A percentile compares a stretch with the other conserved stretches of the same genome.
Evolutionary conservation across 2,888 invertebrate genomes (phyloP).

Genomic region (Nesidiocoris tenuis): DNA sequence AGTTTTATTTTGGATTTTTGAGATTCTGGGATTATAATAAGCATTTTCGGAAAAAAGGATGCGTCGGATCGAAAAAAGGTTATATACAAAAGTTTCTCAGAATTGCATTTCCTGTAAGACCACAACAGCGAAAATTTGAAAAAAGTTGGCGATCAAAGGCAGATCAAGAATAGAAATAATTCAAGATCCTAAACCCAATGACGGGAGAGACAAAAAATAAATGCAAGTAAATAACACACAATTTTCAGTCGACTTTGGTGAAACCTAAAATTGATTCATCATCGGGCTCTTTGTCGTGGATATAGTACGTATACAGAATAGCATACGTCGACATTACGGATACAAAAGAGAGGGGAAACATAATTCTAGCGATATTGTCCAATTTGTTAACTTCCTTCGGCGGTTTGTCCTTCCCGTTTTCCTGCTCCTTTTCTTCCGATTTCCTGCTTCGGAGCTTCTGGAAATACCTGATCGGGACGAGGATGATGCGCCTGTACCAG

Average conservation of each 20-base stretch:
- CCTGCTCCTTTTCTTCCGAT: background rate
- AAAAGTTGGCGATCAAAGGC: too few species aligned
- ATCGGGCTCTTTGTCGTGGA: slow-evolving; percentile 50
- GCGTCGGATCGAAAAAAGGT: too few species aligned
- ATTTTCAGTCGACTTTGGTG: slow-evolving; percentile 28
- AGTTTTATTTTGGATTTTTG: too few species aligned
- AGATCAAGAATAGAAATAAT: too few species aligned
- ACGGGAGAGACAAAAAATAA: too few species aligned
- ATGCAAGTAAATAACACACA: too few species aligned
- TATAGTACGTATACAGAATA: slow-evolving; percentile 53
- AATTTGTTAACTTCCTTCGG: slow-evolving; percentile 55
- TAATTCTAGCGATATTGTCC: slow-evolving; percentile 60
- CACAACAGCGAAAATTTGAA: too few species aligned
- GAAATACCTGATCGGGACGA: slow-evolving; percentile 46
- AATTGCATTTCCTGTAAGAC: too few species aligned
- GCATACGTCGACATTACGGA: slow-evolving; percentile 59
- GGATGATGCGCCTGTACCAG: slow-evolving; percentile 32
- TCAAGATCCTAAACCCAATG: too few species aligned
- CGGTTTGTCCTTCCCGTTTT: slow-evolving; percentile 48
- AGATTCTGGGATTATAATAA: too few species aligned
- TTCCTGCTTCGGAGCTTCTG: slow-evolving; percentile 4
- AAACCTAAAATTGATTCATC: slow-evolving; percentile 31
- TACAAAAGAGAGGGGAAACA: slow-evolving; percentile 61
- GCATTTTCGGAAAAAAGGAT: too few species aligned
- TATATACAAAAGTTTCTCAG: too few species aligned